phyloP scores from a whole-genome alignment of 2,113 vertebrate species.

The Dinomys branickii region DNA sequence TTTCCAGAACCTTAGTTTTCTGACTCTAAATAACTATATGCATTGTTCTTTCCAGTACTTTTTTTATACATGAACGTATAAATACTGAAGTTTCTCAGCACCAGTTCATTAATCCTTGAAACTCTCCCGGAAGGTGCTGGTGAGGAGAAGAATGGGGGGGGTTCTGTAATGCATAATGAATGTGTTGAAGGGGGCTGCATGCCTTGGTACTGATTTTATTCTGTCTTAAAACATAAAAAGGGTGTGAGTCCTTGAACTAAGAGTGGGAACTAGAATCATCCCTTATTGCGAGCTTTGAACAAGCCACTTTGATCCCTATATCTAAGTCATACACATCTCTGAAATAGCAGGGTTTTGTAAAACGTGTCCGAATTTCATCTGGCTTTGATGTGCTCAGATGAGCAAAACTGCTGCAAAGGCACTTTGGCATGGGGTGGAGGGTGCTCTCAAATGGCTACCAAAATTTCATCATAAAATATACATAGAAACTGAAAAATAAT shows the following conservation, averaged over 20 bases:
- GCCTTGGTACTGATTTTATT: constrained; percentile 72
- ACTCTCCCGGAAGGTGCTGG: background rate
- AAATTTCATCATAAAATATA: constrained; percentile 71
- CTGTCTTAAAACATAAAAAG: constrained; percentile 62
- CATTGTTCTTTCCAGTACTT: constrained; percentile 29
- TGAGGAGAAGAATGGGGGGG: background rate
- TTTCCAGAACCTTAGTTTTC: constrained; percentile 46
- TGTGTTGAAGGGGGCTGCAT: background rate
- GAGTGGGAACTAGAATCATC: constrained; percentile 9
- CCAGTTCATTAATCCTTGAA: constrained; percentile 46
- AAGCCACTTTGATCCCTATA: constrained; percentile 57
- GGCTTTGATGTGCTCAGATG: constrained; percentile 60
- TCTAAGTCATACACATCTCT: constrained; percentile 54
- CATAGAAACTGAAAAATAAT: constrained; percentile 62
- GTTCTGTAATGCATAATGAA: background rate
- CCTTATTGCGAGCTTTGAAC: constrained; percentile 56
- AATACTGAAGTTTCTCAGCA: constrained; percentile 35
- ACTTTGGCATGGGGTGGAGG: constrained; percentile 68
- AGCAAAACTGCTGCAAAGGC: constrained; percentile 70
- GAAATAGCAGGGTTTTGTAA: constrained; percentile 49
- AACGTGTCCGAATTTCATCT: constrained; percentile 61
- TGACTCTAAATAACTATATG: constrained; percentile 46
- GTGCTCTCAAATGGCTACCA: constrained; percentile 76
- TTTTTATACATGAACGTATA: background rate
- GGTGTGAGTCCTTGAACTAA: constrained; percentile 29